Percentiles rank a stretch among this genome's conserved stretches.
Evolutionary conservation across 2,888 invertebrate genomes (phyloP).

Genomic region (Orthosia gracilis): DNA sequence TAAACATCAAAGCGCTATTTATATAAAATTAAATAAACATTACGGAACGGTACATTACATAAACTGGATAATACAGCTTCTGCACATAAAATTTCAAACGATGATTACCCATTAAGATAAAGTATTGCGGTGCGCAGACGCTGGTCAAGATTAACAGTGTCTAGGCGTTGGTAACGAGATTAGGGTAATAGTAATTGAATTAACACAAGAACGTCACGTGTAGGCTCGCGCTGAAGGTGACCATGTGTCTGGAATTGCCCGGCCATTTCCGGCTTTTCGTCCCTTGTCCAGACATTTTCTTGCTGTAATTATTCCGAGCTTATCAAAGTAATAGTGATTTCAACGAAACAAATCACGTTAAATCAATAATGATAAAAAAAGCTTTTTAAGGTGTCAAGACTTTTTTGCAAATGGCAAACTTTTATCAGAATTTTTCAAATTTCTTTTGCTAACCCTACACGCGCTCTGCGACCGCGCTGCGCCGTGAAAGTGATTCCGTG

Average conservation of each 20-base stretch:
- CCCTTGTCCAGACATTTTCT: background rate
- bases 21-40: conserved; percentile 28
- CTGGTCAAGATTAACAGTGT: conserved; percentile 55
- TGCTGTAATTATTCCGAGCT: background rate
- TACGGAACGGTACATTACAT: conserved; percentile 18
- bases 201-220: conserved; percentile 70
- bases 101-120: conserved; percentile 57
- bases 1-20: background rate
- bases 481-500: conserved; percentile 70
- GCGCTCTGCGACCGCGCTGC: conserved; percentile 51
- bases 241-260: background rate
- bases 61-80: conserved; percentile 21
- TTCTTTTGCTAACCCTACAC: conserved; percentile 31
- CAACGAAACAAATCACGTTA: background rate
- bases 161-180: conserved; percentile 64
- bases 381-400: background rate
- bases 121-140: conserved; percentile 38
- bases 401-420: background rate
- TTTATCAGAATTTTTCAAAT: background rate
- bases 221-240: conserved; percentile 47
- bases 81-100: conserved; percentile 27
- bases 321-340: background rate
- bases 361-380: background rate
- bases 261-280: background rate
- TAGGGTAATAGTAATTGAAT: conserved; percentile 72